A percentile compares a stretch with the other conserved stretches of the same genome.
phyloP scores from a whole-genome alignment of 2,888 invertebrate species.

The Calameuta filiformis region DNA sequence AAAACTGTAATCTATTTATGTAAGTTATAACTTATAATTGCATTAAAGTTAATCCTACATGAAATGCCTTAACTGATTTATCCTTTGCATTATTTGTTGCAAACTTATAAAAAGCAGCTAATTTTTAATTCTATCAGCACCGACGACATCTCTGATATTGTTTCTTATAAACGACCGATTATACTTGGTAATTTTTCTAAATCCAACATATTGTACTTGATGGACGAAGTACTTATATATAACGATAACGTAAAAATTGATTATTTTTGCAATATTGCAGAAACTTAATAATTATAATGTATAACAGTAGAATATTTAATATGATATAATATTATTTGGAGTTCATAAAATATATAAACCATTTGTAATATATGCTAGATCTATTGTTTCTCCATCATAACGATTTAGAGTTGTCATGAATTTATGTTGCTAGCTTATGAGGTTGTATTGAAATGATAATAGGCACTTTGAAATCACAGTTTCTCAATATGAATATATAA shows the following conservation, averaged over 20 bases:
- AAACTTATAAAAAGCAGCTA: neutral
- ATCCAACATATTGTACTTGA: neutral
- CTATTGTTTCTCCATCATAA: neutral
- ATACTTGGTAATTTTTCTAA: neutral
- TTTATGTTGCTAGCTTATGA: neutral
- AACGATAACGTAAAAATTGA: neutral
- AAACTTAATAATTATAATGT: neutral
- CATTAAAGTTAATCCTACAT: constrained; percentile 47
- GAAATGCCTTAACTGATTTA: neutral
- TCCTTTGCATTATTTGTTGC: neutral
- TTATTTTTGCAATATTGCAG: neutral
- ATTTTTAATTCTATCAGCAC: neutral
- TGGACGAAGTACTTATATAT: neutral
- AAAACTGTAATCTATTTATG: constrained; percentile 50
- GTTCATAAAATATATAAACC: neutral
- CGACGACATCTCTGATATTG: neutral
- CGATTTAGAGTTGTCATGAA: neutral
- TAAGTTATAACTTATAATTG: constrained; percentile 46
- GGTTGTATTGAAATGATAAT: neutral
- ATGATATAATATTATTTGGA: constrained; percentile 1
- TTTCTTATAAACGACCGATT: neutral
- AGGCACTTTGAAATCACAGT: neutral
- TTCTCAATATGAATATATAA: neutral
- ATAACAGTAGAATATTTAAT: neutral
- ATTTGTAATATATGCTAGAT: neutral